Percentiles rank a stretch among this genome's conserved stretches.
Evolutionary conservation across 2,113 vertebrate species (phyloP).

Genomic region (Ariopsis seemanni): DNA sequence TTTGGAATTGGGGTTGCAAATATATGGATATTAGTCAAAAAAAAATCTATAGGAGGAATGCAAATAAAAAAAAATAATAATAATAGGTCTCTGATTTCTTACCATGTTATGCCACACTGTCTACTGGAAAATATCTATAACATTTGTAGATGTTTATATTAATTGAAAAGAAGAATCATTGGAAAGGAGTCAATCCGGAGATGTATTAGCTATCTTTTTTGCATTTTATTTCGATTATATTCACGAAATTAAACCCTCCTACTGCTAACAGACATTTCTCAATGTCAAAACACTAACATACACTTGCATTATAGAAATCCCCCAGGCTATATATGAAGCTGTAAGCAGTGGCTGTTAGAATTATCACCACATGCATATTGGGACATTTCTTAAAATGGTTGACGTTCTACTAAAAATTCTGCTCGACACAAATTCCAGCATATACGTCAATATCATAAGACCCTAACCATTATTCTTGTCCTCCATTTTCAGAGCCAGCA

Average conservation of each 20-base stretch:
- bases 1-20: neutral
- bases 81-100: neutral
- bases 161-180: neutral
- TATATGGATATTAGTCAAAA: neutral
- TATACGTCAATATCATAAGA: neutral
- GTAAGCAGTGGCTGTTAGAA: neutral
- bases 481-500: conserved; percentile 75
- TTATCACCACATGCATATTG: neutral
- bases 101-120: neutral
- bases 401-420: neutral
- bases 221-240: neutral
- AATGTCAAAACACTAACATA: neutral
- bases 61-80: neutral
- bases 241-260: neutral
- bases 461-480: neutral
- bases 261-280: too few relatives aligned
- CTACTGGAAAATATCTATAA: neutral
- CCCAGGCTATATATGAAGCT: neutral
- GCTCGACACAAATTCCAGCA: neutral
- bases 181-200: neutral
- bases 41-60: neutral
- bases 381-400: neutral
- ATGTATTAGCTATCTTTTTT: neutral
- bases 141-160: neutral
- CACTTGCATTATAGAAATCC: neutral